Percentiles rank a stretch among this genome's conserved stretches.
phyloP scores from a whole-genome alignment of 2,113 vertebrate species.

The Thunnus thynnus region DNA sequence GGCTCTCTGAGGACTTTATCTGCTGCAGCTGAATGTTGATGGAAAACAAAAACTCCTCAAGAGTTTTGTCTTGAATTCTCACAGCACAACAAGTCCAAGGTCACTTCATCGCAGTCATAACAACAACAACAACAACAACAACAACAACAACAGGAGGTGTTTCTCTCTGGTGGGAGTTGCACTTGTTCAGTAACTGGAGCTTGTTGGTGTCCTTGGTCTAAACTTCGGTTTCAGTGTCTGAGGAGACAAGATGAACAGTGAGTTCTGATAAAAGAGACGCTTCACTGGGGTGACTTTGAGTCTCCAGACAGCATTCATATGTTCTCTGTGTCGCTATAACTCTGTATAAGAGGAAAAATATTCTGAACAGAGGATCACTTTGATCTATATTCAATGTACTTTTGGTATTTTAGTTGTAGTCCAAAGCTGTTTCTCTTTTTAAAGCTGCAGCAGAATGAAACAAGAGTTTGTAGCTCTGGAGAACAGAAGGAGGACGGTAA shows the following conservation, averaged over 20 bases:
- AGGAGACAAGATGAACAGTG: neutral
- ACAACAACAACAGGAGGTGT: conserved; percentile 42
- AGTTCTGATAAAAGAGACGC: neutral
- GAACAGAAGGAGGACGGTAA: conserved; percentile 32
- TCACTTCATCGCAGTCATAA: conserved; percentile 15
- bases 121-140: too few species aligned
- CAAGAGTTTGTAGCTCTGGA: conserved; percentile 5
- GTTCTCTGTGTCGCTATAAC: neutral
- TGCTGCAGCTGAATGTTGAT: conserved; percentile 27
- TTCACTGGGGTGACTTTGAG: too few species aligned
- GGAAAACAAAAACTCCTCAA: conserved; percentile 11
- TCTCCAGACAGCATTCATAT: neutral
- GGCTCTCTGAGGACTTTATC: conserved; percentile 34
- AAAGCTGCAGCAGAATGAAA: conserved; percentile 1
- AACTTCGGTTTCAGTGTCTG: conserved; percentile 27
- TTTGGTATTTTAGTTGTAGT: conserved; percentile 22
- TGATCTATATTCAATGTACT: conserved; percentile 21
- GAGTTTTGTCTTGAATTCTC: conserved; percentile 30
- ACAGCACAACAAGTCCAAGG: conserved; percentile 52
- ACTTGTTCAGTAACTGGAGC: too few species aligned
- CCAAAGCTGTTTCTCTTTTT: conserved; percentile 24
- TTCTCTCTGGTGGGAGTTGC: neutral
- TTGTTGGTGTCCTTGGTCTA: conserved; percentile 33
- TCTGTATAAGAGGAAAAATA: neutral
- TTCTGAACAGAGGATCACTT: conserved; percentile 18